Base-by-base conservation (phyloP, 2,888 invertebrate species). In the Polydesmus complanatus region DNA sequence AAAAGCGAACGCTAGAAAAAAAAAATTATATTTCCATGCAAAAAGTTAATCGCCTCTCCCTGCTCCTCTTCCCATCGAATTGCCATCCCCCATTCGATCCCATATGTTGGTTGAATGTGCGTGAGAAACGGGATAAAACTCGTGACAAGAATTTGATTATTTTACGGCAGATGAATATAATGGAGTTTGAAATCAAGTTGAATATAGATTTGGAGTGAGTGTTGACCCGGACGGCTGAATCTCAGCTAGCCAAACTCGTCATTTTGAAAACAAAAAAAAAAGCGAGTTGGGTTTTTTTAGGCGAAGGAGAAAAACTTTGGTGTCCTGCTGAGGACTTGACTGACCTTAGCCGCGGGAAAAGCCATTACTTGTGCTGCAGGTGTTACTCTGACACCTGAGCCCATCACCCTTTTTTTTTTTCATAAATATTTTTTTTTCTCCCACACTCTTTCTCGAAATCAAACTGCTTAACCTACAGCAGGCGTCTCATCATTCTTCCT, bases 381-480 rank as follows among this genome's bases (percentile, higher is more conserved):
- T 58, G 58, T 58, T 58, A 58, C 52, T 58, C 58, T 52, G 56
- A 56, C 58, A 58, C 58, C 58, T 58, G 58, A 49, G 54, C 18
- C 51, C 51, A 51, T 21, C 51, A 37, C 37, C 37, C 37, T 37
- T 37, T 37, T 37, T 37, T 37, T 37, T 37, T 37, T 37, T 37
- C 37, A n/a, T n/a, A n/a, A n/a, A n/a, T n/a, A n/a, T 37, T 37
- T 14, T 14, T 37, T 37, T 37, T 37, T 37, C 37, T 37, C 14
- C 5, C 5, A 37, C 14, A 37, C 37, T n/a, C 14, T 37, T 37
- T 37, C 37, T 37, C 14, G 37, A 37, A 37, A 37, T 37, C 37
- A 37, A 37, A 37, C 37, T 37, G 37, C 37, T 37, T 37, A 37
- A 37, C 37, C 37, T 37, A 37, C 37, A 37, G 37, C 37, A 37